These are phyloP conservation scores for Pantherophis vulpinus DNA, from an alignment of 2,797 vertebrate species.

Conservation along the genomic window DNA sequence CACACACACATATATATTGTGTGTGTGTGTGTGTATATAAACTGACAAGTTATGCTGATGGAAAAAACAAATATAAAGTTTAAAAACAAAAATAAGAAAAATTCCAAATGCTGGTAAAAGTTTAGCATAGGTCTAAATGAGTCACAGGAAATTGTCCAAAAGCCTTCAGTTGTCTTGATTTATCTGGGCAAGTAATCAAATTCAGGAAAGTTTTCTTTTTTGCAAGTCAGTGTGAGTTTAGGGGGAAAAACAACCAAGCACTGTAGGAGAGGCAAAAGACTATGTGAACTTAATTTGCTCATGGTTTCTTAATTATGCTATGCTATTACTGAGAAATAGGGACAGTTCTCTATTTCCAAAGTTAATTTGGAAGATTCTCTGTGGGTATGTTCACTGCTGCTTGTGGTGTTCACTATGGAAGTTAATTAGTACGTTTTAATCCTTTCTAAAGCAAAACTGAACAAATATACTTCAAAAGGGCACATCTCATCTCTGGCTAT, in stretches of 20 bases:
- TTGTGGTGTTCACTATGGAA: background rate
- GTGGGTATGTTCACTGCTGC: background rate
- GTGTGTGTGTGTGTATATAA: background rate
- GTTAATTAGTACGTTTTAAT: background rate
- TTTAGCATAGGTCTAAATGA: background rate
- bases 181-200: background rate
- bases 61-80: too few relatives aligned
- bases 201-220: background rate
- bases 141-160: background rate
- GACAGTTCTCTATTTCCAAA: background rate
- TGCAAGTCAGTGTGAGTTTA: background rate
- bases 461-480: background rate
- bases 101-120: background rate
- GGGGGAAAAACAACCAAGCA: background rate
- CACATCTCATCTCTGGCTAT: background rate
- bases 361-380: background rate
- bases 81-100: background rate
- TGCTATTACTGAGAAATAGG: background rate
- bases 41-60: too few relatives aligned
- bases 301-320: background rate
- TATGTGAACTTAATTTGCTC: background rate
- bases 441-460: background rate
- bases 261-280: background rate
- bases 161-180: rapidly evolving
- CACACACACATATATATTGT: too few relatives aligned